phyloP scores from a whole-genome alignment of 2,113 vertebrate genomes.

The Catagonus wagneri region DNA sequence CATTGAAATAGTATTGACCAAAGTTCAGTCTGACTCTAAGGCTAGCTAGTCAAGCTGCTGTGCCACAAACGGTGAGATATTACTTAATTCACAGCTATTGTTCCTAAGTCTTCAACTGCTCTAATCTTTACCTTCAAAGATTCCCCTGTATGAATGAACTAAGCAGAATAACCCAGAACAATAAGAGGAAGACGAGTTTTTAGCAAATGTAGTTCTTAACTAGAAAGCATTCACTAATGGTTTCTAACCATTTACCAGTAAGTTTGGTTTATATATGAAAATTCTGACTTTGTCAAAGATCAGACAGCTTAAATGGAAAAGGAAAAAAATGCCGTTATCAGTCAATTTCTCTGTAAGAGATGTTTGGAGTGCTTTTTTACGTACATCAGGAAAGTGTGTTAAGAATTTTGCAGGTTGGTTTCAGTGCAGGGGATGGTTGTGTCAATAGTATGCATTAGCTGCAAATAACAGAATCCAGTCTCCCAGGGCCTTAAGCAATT shows the following conservation, averaged over 20 bases:
- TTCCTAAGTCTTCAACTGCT: not conserved
- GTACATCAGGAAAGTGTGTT: not conserved
- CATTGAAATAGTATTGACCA: not conserved
- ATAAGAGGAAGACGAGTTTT: not conserved
- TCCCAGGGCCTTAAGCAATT: not conserved
- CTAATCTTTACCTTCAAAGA: not conserved
- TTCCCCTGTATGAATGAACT: not conserved
- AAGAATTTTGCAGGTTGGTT: slow-evolving; percentile 21
- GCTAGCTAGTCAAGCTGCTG: not conserved
- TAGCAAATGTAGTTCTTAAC: not conserved
- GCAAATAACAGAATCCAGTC: not conserved
- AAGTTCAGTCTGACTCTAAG: not conserved
- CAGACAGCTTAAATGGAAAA: not conserved
- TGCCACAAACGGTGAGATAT: not conserved
- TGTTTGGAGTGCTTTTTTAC: not conserved
- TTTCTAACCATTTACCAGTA: not conserved
- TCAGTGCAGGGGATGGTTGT: not conserved
- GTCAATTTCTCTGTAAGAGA: not conserved
- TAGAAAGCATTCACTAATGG: not conserved
- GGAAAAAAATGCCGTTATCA: not conserved
- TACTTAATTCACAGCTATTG: not conserved
- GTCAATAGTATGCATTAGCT: not conserved
- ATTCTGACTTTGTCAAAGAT: slow-evolving; percentile 2
- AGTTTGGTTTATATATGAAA: slow-evolving; percentile 12
- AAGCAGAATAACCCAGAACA: not conserved